Conservation (phyloP, 2,797 vertebrate species). For the Spondyliosoma cantharus region DNA sequence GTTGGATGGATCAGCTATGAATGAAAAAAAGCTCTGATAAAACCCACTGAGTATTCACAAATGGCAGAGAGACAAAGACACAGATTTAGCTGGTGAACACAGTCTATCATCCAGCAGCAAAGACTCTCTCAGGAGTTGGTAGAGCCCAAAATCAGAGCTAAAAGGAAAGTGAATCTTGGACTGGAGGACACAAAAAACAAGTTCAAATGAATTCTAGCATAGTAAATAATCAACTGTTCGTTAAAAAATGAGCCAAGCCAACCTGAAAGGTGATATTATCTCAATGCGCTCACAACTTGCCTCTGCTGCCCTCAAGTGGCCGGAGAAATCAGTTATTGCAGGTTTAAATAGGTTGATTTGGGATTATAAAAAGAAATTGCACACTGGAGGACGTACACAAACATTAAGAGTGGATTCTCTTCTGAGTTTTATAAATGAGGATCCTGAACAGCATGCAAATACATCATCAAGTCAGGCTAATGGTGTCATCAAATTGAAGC, state of each 20-base stretch:
- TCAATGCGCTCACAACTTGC: not conserved
- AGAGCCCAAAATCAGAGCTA: not conserved
- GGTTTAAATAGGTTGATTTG: not conserved
- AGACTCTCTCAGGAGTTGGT: not conserved
- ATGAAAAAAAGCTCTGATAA: not conserved
- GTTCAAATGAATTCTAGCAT: no score
- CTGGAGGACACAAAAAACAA: not conserved
- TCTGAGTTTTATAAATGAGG: no score
- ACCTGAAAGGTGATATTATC: not conserved
- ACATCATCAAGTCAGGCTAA: not conserved
- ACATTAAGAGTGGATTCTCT: no score
- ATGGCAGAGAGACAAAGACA: not conserved
- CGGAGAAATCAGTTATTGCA: not conserved
- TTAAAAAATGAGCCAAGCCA: not conserved
- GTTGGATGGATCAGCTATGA: no score
- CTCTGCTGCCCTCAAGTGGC: constrained; percentile 46
- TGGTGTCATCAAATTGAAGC: not conserved
- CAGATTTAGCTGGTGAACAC: not conserved
- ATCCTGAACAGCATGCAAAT: not conserved
- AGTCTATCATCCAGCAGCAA: not conserved
- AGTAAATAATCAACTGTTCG: not conserved
- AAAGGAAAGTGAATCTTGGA: not conserved
- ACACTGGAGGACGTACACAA: no score
- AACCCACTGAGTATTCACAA: not conserved
- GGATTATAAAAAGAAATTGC: no score